phyloP scores from a whole-genome alignment of 1,140 invertebrate species.

The Tribolium madens region DNA sequence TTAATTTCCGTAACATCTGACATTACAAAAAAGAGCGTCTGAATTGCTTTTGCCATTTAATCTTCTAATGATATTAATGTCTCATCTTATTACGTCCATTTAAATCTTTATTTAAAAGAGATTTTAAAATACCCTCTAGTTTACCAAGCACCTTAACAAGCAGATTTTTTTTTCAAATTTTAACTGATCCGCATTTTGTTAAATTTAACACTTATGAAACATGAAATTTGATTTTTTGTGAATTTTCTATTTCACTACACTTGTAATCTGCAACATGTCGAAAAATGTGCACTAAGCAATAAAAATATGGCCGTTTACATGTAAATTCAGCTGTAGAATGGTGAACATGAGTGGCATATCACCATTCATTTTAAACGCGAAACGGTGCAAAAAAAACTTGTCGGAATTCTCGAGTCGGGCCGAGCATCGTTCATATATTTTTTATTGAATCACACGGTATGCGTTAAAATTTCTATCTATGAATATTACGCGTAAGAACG shows the following conservation, averaged over 20 bases:
- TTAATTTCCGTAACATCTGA: neutral
- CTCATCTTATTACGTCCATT: neutral
- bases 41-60: neutral
- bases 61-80: neutral
- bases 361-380: neutral
- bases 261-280: neutral
- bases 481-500: neutral
- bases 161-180: neutral
- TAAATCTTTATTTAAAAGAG: neutral
- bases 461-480: neutral
- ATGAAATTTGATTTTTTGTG: neutral
- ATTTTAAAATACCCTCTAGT: neutral
- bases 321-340: constrained; percentile 7
- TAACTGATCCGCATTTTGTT: neutral
- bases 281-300: too few species aligned
- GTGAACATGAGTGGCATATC: constrained; percentile 5
- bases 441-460: neutral
- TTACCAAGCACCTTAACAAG: neutral
- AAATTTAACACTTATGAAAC: neutral
- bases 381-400: neutral
- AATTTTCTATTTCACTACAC: neutral
- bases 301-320: neutral
- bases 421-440: neutral
- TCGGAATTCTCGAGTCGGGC: constrained; percentile 3
- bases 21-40: neutral